Evolutionary conservation across 2,797 vertebrate genomes (phyloP).

Genomic region (Danio albolineatus): DNA sequence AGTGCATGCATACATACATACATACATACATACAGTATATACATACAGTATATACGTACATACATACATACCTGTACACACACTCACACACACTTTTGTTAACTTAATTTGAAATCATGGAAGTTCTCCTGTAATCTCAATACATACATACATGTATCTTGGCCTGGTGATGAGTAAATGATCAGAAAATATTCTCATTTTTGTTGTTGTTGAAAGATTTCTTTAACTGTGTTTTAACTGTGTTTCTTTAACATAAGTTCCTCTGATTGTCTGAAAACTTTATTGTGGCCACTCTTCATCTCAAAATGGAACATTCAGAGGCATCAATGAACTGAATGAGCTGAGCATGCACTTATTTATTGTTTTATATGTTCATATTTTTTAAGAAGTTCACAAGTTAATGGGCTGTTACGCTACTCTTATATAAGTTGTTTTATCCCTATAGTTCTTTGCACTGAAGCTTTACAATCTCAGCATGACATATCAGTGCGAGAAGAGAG

Average conservation of each 20-base stretch:
- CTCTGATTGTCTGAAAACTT: background rate
- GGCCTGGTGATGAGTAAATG: too few relatives aligned
- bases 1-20: too few relatives aligned
- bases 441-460: constrained; percentile 8
- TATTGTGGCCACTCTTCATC: background rate
- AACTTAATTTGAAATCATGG: too few relatives aligned
- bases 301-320: constrained; percentile 1
- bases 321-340: background rate
- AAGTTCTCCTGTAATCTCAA: too few relatives aligned
- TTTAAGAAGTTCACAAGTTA: background rate
- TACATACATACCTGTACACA: too few relatives aligned
- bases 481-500: constrained; percentile 11
- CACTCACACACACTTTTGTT: too few relatives aligned
- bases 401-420: background rate
- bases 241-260: too few relatives aligned
- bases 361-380: background rate
- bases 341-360: background rate
- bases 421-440: constrained; percentile 14
- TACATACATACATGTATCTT: too few relatives aligned
- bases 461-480: constrained; percentile 28
- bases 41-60: too few relatives aligned
- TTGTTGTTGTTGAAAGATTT: too few relatives aligned
- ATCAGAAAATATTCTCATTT: too few relatives aligned
- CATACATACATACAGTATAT: too few relatives aligned
- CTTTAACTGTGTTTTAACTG: background rate